Evolutionary conservation across 1,140 invertebrate species (phyloP), one percentile per base, ranked within the genome.

Genomic region (Tetraneura akinire): DNA sequence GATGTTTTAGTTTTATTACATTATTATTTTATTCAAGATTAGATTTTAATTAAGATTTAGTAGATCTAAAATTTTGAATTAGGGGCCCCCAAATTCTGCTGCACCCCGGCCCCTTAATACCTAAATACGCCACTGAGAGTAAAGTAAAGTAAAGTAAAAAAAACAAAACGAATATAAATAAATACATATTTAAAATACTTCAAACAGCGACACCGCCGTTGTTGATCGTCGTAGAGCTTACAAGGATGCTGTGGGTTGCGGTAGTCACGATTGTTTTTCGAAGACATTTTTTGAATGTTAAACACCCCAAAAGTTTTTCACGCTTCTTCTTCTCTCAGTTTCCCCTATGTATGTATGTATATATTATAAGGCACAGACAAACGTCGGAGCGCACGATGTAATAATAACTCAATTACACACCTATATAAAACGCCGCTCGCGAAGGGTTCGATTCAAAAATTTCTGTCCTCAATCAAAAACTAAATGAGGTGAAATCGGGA

Each of bases 331-430:
- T 4, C 32, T 37, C 8, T 4, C 8, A 8, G 32, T 3, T 57
- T 21, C 71, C 26, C 74, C 37, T 9, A 37, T 8, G 32, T 37
- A 37, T 37, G 3, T 37, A 37, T 37, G 8, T 37, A 37, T 37
- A 37, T 37, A 45, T 11, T 23, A 42, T 18, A 8, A 18, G 8
- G 73, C 9, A 37, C 37, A n/a, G 37, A 11, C 0, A 37, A 37
- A 29, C 55, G 55, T 11, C 23, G 26, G 9, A 14, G 55, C 42
- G 21, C 32, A n/a, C 37, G 51, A n/a, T 74, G 53, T 42, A 76
- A 55, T 76, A 76, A 76, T 76, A 76, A 76, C 73, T 76, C 73
- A 76, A 76, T 76, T 76, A 76, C 73, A 60, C 73, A 60, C 73
- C 53, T 76, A 29, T n/a, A 4, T 49, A n/a, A n/a, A n/a, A 32